A percentile compares a stretch with the other conserved stretches of the same genome.
These are phyloP conservation scores for Cephus sareptanus DNA, from an alignment of 2,888 invertebrate genomes.

Conservation along the genomic window DNA sequence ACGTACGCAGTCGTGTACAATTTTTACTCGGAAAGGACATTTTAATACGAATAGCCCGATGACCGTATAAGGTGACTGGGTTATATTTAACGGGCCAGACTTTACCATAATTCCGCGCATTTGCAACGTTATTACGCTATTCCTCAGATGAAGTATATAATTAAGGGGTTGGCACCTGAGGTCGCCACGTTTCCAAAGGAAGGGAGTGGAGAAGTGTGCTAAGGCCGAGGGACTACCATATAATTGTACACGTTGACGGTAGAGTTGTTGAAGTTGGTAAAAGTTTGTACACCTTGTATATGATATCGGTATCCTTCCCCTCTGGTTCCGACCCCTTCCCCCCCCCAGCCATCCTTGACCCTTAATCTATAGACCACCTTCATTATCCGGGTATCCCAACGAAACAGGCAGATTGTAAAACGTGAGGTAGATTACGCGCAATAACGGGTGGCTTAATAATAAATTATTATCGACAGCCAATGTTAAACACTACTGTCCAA, in stretches of 20 bases:
- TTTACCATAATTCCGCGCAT: slow-evolving; percentile 37
- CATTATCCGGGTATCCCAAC: neutral
- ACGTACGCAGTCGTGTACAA: neutral
- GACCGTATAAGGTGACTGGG: neutral
- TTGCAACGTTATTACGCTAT: slow-evolving; percentile 51
- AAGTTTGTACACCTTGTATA: neutral
- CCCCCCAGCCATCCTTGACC: no score
- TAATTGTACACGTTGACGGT: neutral
- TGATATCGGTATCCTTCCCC: neutral
- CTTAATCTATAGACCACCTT: neutral
- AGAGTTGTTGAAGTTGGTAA: neutral
- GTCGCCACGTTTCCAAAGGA: neutral
- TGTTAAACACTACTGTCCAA: slow-evolving; percentile 44
- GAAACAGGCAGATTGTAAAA: slow-evolving; percentile 55
- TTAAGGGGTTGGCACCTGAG: slow-evolving; percentile 43
- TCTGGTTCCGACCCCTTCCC: no score
- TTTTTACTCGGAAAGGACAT: neutral
- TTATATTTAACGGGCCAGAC: slow-evolving; percentile 2
- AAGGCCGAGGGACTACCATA: neutral
- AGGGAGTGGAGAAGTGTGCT: neutral
- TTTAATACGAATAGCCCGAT: neutral
- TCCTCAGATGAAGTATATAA: slow-evolving; percentile 57
- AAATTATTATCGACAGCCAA: slow-evolving; percentile 58
- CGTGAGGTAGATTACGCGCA: slow-evolving; percentile 56
- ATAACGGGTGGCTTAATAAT: slow-evolving; percentile 51